Conservation (phyloP, 92 coral and sea anemone species). For the Heteractis magnifica region DNA sequence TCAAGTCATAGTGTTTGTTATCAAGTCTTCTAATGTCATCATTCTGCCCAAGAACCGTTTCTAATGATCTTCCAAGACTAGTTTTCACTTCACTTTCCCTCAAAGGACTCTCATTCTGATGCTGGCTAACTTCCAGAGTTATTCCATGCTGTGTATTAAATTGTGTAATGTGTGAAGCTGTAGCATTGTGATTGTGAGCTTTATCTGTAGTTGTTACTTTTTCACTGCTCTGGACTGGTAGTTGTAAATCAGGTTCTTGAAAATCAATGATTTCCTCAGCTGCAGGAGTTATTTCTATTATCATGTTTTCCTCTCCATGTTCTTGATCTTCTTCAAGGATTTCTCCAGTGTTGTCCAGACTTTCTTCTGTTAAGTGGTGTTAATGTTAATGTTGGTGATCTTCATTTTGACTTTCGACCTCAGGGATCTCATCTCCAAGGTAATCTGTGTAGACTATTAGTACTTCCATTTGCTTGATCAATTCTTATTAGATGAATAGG, state of each 20-base stretch:
- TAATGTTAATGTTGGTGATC: background rate
- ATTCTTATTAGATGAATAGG: conserved; percentile 38
- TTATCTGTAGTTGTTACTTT: conserved; percentile 3
- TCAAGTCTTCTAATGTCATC: conserved; percentile 44
- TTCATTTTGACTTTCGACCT: background rate
- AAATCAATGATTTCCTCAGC: conserved; percentile 29
- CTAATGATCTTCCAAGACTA: conserved; percentile 54
- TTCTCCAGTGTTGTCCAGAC: background rate
- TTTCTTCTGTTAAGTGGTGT: conserved; percentile 16
- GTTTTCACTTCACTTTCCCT: conserved; percentile 34
- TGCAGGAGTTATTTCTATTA: conserved; percentile 18
- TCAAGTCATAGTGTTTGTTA: conserved; percentile 20
- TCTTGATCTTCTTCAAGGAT: conserved; percentile 8
- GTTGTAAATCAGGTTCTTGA: conserved; percentile 12
- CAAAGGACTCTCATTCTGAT: background rate
- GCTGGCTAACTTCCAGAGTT: background rate
- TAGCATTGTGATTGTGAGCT: background rate
- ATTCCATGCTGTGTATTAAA: background rate
- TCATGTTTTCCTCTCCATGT: conserved; percentile 17
- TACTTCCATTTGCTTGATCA: conserved; percentile 34
- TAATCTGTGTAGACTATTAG: background rate
- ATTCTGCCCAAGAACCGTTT: conserved; percentile 39
- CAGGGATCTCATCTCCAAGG: conserved; percentile 22
- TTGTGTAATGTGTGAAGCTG: background rate
- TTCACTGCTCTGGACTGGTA: conserved; percentile 6